Evolutionary conservation across 2,797 vertebrate genomes (phyloP).

Genomic region (Streptopelia turtur): DNA sequence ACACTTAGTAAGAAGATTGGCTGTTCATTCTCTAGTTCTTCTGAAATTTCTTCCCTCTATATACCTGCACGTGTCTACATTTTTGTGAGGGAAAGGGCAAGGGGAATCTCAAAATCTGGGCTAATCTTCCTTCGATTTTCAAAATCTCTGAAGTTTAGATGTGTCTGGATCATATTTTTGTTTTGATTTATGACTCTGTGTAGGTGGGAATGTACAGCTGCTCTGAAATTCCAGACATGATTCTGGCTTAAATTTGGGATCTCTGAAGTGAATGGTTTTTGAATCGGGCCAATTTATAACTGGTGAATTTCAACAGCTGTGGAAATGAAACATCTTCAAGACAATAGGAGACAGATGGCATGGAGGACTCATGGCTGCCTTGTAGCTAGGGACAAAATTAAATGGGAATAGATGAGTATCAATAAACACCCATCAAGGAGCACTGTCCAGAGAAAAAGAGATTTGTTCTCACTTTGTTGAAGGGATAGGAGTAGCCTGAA

Average conservation of each 20-base stretch:
- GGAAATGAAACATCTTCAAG: background rate
- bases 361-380: background rate
- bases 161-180: background rate
- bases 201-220: slow-evolving; percentile 1
- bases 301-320: background rate
- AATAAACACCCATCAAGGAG: background rate
- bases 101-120: background rate
- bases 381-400: background rate
- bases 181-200: background rate
- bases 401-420: background rate
- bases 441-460: background rate
- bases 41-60: background rate
- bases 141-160: background rate
- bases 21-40: background rate
- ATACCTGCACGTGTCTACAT: background rate
- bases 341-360: background rate
- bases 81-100: background rate
- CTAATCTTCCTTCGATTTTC: background rate
- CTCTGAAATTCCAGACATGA: background rate
- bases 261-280: background rate
- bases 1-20: background rate
- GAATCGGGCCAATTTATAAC: background rate
- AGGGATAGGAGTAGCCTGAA: background rate
- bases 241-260: background rate
- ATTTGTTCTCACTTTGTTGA: background rate